Percentiles rank a stretch among this genome's conserved stretches.
Evolutionary conservation across 1,140 invertebrate species (phyloP).

Genomic region (Polyergus mexicanus): DNA sequence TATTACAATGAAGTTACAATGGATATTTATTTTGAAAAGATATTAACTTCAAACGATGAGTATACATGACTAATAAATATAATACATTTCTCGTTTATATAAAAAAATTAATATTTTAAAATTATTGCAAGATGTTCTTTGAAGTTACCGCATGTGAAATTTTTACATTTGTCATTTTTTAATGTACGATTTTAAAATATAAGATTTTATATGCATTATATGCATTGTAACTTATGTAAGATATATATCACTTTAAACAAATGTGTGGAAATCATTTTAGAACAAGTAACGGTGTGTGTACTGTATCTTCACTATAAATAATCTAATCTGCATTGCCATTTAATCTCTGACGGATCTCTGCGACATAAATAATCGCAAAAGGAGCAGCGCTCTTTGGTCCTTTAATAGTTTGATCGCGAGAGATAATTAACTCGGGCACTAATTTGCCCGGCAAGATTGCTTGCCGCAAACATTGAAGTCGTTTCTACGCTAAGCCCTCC

Average conservation of each 20-base stretch:
- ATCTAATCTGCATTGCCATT: slow-evolving; percentile 42
- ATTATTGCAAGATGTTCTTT: too few relatives aligned
- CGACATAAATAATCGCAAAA: slow-evolving; percentile 49
- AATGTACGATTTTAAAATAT: background rate
- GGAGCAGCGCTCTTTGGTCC: slow-evolving; percentile 4
- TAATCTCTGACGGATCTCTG: slow-evolving; percentile 38
- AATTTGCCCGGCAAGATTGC: slow-evolving; percentile 58
- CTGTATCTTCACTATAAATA: background rate
- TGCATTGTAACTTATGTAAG: background rate
- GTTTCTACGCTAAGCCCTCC: slow-evolving; percentile 16
- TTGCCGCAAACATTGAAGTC: slow-evolving; percentile 55
- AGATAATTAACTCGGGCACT: slow-evolving; percentile 53
- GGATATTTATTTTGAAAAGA: background rate
- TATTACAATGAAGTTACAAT: slow-evolving; percentile 6
- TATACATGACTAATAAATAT: too few relatives aligned
- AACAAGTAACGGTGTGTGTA: background rate
- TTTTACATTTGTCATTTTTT: background rate
- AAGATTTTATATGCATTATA: background rate
- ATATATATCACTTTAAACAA: slow-evolving; percentile 2
- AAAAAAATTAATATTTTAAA: too few relatives aligned
- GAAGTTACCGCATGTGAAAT: background rate
- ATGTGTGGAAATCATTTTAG: slow-evolving; percentile 1
- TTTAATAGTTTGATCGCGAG: slow-evolving; percentile 29
- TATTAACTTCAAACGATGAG: background rate
- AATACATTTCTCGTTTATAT: too few relatives aligned